Percentiles rank a stretch among this genome's conserved stretches.
Conservation (phyloP, 2,888 invertebrate genomes). For the Himalopsyche kuldschensis region DNA sequence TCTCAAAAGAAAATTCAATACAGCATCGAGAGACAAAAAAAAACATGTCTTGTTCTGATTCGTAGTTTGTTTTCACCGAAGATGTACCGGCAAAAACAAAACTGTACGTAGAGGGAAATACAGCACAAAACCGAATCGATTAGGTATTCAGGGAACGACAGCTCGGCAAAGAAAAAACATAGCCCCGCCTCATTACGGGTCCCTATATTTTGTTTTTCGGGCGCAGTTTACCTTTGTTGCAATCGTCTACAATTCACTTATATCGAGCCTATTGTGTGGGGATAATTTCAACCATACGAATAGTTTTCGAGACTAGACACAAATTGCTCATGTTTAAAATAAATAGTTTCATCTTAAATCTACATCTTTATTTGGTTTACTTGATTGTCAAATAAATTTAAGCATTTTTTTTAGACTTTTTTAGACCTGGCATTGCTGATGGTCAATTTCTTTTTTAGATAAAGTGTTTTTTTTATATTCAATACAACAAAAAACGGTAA, state of each 20-base stretch:
- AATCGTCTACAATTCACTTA: conserved; percentile 22
- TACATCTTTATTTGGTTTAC: neutral
- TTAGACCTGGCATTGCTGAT: too few species aligned
- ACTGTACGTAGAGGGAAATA: conserved; percentile 15
- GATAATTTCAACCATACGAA: neutral
- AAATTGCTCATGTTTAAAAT: neutral
- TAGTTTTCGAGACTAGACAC: neutral
- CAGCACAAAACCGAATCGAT: conserved; percentile 30
- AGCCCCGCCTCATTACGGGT: conserved; percentile 36
- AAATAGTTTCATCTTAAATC: neutral
- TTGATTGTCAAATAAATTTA: neutral
- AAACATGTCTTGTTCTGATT: conserved; percentile 23
- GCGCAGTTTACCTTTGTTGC: conserved; percentile 10
- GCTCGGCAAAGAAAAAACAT: conserved; percentile 27
- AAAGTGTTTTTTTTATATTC: too few species aligned
- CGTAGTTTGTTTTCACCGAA: conserved; percentile 35
- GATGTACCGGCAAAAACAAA: conserved; percentile 32
- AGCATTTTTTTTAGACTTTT: neutral
- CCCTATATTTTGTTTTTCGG: conserved; percentile 24
- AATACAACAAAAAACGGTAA: too few species aligned
- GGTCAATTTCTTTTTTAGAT: too few species aligned
- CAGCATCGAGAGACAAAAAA: conserved; percentile 23
- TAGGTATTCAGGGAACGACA: conserved; percentile 37
- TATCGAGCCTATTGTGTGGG: neutral
- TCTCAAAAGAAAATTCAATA: conserved; percentile 41